Evolutionary conservation across 2,888 invertebrate genomes (phyloP), one percentile per base, ranked within the genome.

Genomic region (Chloroclysta siterata): DNA sequence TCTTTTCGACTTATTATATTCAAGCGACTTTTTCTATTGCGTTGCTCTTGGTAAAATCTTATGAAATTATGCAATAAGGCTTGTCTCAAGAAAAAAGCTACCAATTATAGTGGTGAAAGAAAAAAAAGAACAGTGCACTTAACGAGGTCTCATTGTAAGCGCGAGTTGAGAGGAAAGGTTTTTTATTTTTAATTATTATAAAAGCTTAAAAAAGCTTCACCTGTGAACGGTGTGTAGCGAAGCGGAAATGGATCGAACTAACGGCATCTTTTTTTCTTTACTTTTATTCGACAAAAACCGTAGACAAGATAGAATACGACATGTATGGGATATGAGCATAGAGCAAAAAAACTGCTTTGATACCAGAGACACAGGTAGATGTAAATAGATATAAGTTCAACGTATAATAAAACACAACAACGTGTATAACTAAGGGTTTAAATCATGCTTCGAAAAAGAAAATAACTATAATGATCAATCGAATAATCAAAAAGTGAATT

Each of bases 231-330:
- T 80, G 89, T 80, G 86, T 85, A 90, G 83, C 87, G 83, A 83
- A 83, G 90, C 91, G 90, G 90, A 92, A 92, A 92, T 84, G 87
- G 84, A 89, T 87, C 83, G 83, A 84, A 78, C 84, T 92, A 92
- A 91, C 92, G 91, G 90, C 72, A 80, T 76, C 67, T 82, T 88
- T 86, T 33, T 90, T 83, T 78, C 75, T 81, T 77, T 72, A 75
- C 80, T 84, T 82, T 83, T 83, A 82, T 82, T 76, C 78, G 72
- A 89, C 84, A 91, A 89, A 90, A 71, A 89, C 82, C 76, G 72
- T 81, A 75, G 84, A 87, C 84, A 82, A 84, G 89, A 90, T 89
- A 86, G 80, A 82, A 84, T 72, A 81, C 77, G 89, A 88, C 90
- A 77, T 83, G 84, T 88, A 85, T 87, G 80, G 87, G 85, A 89